Evolutionary conservation across 2,113 vertebrate genomes (phyloP).

Genomic region (Eubucco bourcierii): DNA sequence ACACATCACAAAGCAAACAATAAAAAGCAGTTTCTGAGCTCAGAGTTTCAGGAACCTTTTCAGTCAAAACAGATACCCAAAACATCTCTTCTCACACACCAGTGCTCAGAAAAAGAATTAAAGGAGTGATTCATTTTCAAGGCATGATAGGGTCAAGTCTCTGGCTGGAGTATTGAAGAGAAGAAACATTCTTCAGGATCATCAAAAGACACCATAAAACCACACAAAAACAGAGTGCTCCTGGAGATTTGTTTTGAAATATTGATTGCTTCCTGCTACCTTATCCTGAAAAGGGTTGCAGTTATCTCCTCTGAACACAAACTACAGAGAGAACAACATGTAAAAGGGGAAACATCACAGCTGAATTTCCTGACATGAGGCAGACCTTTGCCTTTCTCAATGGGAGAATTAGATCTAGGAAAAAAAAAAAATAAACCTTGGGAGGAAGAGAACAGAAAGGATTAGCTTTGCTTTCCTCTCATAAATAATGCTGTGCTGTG

Average conservation of each 20-base stretch:
- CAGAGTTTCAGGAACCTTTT: constrained; percentile 24
- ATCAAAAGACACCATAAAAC: constrained; percentile 18
- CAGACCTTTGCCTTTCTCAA: constrained; percentile 8
- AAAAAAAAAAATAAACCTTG: not conserved
- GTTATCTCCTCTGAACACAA: constrained; percentile 22
- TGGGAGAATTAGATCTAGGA: constrained; percentile 17
- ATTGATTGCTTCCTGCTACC: constrained; percentile 47
- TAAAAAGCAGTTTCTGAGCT: not conserved
- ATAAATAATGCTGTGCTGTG: not conserved
- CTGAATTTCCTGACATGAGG: constrained; percentile 37
- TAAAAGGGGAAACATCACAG: constrained; percentile 13
- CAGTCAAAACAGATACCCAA: not conserved
- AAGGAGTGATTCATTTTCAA: constrained; percentile 25
- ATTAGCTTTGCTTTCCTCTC: not conserved
- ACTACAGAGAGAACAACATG: not conserved
- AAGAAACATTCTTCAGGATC: constrained; percentile 26
- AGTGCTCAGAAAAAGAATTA: constrained; percentile 26
- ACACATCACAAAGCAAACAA: not conserved
- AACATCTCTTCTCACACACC: not conserved
- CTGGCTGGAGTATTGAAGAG: constrained; percentile 39
- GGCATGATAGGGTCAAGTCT: constrained; percentile 35
- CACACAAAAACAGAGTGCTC: constrained; percentile 13
- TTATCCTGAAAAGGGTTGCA: constrained; percentile 6
- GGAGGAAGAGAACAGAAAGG: not conserved
- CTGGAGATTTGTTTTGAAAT: not conserved